Evolutionary conservation across 2,888 invertebrate genomes (phyloP).

Genomic region (Chesias legatella): DNA sequence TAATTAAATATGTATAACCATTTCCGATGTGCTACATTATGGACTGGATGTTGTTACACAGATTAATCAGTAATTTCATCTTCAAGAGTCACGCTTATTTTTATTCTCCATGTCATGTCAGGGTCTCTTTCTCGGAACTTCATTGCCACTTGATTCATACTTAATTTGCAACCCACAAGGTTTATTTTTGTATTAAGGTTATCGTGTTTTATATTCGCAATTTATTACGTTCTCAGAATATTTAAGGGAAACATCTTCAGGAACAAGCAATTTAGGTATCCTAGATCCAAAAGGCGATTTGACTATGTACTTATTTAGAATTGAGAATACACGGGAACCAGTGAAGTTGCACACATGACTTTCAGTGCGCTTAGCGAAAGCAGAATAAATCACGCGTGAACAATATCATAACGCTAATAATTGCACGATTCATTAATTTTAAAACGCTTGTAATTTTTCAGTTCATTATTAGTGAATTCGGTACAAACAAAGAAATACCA

Average conservation of each 20-base stretch:
- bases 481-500: too few species aligned
- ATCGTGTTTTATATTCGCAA: slow-evolving; percentile 2
- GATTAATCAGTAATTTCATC: slow-evolving; percentile 9
- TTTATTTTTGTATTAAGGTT: slow-evolving; percentile 17
- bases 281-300: too few species aligned
- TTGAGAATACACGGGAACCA: too few species aligned
- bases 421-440: slow-evolving; percentile 1
- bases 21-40: too few species aligned
- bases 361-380: slow-evolving; percentile 15
- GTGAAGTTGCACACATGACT: too few species aligned
- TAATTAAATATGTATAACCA: too few species aligned
- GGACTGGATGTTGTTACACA: slow-evolving; percentile 1
- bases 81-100: slow-evolving; percentile 25
- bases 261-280: too few species aligned
- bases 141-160: slow-evolving; percentile 45
- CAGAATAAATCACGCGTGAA: slow-evolving; percentile 19
- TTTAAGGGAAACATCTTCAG: too few species aligned
- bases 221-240: neutral
- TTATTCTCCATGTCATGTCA: slow-evolving; percentile 46
- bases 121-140: slow-evolving; percentile 45
- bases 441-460: neutral
- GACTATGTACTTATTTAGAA: too few species aligned
- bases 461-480: too few species aligned
- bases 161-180: slow-evolving; percentile 13
- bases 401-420: slow-evolving; percentile 8